Conservation (phyloP, 2,888 invertebrate genomes). For the Scaptomyza caliginosa region DNA sequence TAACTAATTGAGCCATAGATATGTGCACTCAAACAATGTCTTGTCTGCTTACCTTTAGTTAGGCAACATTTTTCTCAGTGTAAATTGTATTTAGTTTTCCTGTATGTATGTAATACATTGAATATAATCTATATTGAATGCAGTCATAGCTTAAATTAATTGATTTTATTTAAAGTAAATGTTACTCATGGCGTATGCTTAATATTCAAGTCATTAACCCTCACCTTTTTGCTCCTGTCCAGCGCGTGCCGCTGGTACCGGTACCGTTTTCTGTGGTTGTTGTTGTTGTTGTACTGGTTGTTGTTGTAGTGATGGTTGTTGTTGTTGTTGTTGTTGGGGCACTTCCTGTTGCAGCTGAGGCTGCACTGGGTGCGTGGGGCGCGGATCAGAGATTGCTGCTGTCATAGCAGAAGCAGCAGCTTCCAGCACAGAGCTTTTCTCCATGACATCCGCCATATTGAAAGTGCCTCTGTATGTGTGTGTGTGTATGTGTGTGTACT, state of each 20-base stretch:
- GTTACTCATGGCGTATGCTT: slow-evolving; percentile 57
- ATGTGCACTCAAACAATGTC: background rate
- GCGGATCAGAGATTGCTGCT: slow-evolving; percentile 62
- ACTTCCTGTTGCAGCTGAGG: slow-evolving; percentile 54
- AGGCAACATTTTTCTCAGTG: background rate
- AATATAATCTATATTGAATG: background rate
- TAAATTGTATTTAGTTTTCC: background rate
- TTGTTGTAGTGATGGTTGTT: slow-evolving; percentile 40
- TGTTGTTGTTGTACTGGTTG: slow-evolving; percentile 36
- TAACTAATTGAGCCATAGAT: slow-evolving; percentile 62
- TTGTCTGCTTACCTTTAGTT: too few species aligned
- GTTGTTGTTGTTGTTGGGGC: slow-evolving; percentile 46
- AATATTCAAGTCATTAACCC: slow-evolving; percentile 46
- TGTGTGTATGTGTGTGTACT: slow-evolving; percentile 38
- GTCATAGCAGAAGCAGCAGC: slow-evolving; percentile 66
- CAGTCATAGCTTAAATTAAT: slow-evolving; percentile 37
- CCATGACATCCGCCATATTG: slow-evolving; percentile 82
- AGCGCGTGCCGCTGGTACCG: slow-evolving; percentile 59
- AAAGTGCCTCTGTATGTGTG: slow-evolving; percentile 52
- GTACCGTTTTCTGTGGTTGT: slow-evolving; percentile 44
- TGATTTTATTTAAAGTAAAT: slow-evolving; percentile 54
- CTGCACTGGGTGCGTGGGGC: slow-evolving; percentile 46
- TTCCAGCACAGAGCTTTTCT: slow-evolving; percentile 82
- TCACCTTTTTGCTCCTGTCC: slow-evolving; percentile 78
- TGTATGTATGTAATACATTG: background rate